Evolutionary conservation across 1,140 invertebrate genomes (phyloP).

Genomic region (Zaprionus lachaisei): DNA sequence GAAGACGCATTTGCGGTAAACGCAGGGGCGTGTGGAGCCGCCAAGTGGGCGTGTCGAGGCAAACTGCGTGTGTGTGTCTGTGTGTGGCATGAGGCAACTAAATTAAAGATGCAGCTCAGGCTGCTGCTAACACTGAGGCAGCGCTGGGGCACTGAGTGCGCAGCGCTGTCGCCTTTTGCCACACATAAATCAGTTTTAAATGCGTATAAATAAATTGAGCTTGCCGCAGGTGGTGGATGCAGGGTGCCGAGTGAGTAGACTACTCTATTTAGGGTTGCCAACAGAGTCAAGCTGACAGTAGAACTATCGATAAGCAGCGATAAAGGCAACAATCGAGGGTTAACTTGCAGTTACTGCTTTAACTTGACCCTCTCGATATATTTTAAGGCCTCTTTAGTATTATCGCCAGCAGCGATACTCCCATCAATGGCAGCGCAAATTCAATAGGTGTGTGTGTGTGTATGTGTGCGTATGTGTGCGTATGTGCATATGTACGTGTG

Average conservation of each 20-base stretch:
- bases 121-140: conserved; percentile 29
- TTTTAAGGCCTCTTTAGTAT: too few species aligned
- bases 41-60: conserved; percentile 18
- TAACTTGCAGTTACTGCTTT: too few species aligned
- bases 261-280: conserved; percentile 13
- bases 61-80: not conserved
- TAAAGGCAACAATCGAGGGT: not conserved
- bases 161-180: conserved; percentile 50
- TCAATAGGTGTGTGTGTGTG: not conserved
- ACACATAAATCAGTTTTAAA: conserved; percentile 80
- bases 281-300: not conserved
- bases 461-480: too few species aligned
- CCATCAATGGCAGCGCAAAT: too few species aligned
- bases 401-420: too few species aligned
- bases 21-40: conserved; percentile 18
- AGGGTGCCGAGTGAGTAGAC: not conserved
- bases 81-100: conserved; percentile 52
- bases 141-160: conserved; percentile 3
- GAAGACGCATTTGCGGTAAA: conserved; percentile 76
- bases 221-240: conserved; percentile 28
- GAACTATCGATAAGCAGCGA: conserved; percentile 23
- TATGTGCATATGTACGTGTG: not conserved
- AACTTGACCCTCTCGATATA: too few species aligned
- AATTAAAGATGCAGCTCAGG: conserved; percentile 78
- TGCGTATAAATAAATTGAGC: conserved; percentile 79